A percentile compares a stretch with the other conserved stretches of the same genome.
phyloP scores from a whole-genome alignment of 2,113 vertebrate genomes.

The Apistogramma diplotaenia region DNA sequence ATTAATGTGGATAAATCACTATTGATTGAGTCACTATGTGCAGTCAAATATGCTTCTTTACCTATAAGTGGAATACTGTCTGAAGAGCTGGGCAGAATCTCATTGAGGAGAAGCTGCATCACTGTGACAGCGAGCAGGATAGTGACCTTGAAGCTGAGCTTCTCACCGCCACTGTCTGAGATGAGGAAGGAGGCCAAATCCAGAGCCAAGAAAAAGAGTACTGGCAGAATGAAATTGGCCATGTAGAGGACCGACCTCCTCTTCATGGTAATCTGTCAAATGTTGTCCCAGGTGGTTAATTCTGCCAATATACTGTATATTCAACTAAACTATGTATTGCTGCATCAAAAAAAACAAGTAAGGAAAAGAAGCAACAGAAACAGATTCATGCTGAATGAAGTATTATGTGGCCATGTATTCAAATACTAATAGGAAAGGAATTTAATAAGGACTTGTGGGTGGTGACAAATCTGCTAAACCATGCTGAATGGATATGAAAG shows the following conservation, averaged over 20 bases:
- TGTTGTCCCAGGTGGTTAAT: no score
- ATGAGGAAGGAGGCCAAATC: constrained; percentile 79
- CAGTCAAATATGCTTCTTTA: constrained; percentile 4
- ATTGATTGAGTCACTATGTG: neutral
- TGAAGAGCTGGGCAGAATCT: constrained; percentile 66
- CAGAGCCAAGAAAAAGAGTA: constrained; percentile 74
- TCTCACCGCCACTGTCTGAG: constrained; percentile 73
- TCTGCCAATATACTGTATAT: no score
- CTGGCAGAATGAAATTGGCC: constrained; percentile 78
- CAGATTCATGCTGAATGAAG: no score
- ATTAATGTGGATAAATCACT: neutral
- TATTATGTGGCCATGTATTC: no score
- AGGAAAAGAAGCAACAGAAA: no score
- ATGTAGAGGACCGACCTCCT: constrained; percentile 74
- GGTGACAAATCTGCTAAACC: no score
- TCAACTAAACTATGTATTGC: no score
- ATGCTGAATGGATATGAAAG: no score
- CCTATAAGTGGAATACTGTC: constrained; percentile 68
- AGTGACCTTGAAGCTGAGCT: constrained; percentile 72
- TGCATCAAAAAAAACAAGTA: no score
- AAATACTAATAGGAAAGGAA: no score
- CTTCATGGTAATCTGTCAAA: constrained; percentile 73
- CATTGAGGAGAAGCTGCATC: constrained; percentile 72
- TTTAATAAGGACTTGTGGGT: no score
- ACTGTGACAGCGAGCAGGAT: constrained; percentile 70